Base-by-base conservation (phyloP, 2,797 vertebrate species). In the Setipinna tenuifilis region DNA sequence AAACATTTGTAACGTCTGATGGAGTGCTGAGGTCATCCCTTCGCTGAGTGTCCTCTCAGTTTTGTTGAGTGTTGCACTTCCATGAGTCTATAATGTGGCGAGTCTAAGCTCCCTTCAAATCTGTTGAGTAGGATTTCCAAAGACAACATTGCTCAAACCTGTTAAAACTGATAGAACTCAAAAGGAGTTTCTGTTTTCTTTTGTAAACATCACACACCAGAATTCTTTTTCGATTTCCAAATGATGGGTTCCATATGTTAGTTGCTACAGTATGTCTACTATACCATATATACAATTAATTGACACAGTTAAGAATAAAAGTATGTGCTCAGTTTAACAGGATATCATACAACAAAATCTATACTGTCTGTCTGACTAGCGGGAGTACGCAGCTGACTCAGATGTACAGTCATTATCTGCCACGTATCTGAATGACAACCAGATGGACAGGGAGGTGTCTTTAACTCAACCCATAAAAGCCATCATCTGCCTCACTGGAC, bases 351-450 rank as follows among this genome's bases (percentile, higher is more conserved):
- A 78, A 35, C 5, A 35, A 78, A 78, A 78, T 78, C 5, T 78
- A 41, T 78, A 78, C 35, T 78, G 71, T 78, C 17, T 41, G 14
- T 35, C 71, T 44, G 3, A 10, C 35, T 41, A 19, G 16, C 35
- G 16, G 71, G 21, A 35, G 65, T 17, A 71, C 54, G 25, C 57
- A 50, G 23, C 58, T 61, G 28, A 50, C 87, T 44, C n/a, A 68
- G 12, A 31, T 83, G 41, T 50, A 11, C 82, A 80, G 35, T 90
- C 88, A 92, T 94, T 93, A 92, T 93, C 86, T 88, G 84, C 81
- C 14, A 88, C 31, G 90, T 91, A 91, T 92, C 89, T 92, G 90
- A 94, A 94, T 92, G 89, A 89, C 84, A 89, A 90, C 91, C 94
- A 94, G 91, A 91, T 95, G 93, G 90, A 87, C 84, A 23, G 71